Conservation (phyloP, 2,797 vertebrate genomes). For the Paguma larvata region DNA sequence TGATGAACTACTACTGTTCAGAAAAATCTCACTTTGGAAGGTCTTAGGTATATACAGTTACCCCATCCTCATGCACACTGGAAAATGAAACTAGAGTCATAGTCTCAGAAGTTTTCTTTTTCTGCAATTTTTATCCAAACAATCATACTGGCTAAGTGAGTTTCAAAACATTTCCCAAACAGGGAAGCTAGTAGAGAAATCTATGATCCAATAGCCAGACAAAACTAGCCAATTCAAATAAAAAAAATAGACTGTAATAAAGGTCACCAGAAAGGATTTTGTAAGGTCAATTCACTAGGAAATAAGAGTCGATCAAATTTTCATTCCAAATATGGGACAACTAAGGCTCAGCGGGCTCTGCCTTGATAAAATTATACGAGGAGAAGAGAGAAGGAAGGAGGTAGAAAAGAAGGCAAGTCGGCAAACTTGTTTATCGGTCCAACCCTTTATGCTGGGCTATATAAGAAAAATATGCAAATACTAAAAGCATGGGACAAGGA, state of each 20-base stretch:
- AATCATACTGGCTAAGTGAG: neutral
- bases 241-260: neutral
- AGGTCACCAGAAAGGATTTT: neutral
- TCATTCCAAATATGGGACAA: neutral
- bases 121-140: neutral
- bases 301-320: neutral
- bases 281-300: neutral
- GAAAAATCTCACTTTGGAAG: neutral
- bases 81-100: neutral
- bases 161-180: conserved; percentile 32
- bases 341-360: neutral
- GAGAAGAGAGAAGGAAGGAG: neutral
- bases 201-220: neutral
- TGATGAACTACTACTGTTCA: neutral
- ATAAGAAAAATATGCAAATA: neutral
- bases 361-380: conserved; percentile 23
- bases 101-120: neutral
- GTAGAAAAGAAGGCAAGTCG: neutral
- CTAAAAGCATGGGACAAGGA: neutral
- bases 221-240: neutral
- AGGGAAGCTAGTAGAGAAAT: neutral
- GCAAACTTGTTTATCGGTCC: neutral
- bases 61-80: neutral
- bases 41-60: neutral
- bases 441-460: neutral